Base-by-base conservation (phyloP, 2,797 vertebrate species). In the Sebastes trivittatus region DNA sequence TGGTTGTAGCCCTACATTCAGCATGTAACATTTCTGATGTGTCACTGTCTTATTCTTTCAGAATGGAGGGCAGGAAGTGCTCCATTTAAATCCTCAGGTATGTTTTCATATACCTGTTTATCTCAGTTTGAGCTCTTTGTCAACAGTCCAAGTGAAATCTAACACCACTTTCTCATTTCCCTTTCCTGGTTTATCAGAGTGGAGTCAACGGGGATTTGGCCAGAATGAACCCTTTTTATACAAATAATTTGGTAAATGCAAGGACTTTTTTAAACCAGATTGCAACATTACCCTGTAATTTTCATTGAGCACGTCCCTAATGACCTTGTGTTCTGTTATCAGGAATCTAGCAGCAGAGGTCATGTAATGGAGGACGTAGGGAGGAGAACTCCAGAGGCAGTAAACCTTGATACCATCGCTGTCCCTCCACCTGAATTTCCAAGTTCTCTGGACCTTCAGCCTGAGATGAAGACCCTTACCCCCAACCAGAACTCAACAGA, bases 301-400 rank as follows among this genome's bases (percentile, higher is more conserved):
- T 61, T 36, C 11, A 10, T 6, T 56, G 2, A 72, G 32, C 9
- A 4, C 1, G 1, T 69, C 4, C 23, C 29, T 60, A n/a, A 25
- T 52, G 3, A 61, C 11, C 2, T 36, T 82, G 4, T 79, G 18
- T 73, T 84, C 11, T 86, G 2, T 36, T n/a, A 14, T 29, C 70
- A 95, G 95, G 92, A 92, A 55, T 87, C 77, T 0, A 46, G 13
- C 23, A 72, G 54, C 23, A 72, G 78, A 52, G 27, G 2, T 30
- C 18, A 49, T 2, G 0, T 2, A 4, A 49, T 1, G 2, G 74
- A 85, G 8, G 75, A 74, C 0, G 6, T 1, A 0, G 30, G 32
- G 20, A n/a, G 6, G 4, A 29, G 70, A 38, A 22, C 73, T 0
- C 77, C 70, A 20, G 59, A 32, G 20, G 11, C 49, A 2, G 1